Evolutionary conservation across 2,113 vertebrate genomes (phyloP), one percentile per base, ranked within the genome.

Genomic region (Phalacrocorax brasilianus): DNA sequence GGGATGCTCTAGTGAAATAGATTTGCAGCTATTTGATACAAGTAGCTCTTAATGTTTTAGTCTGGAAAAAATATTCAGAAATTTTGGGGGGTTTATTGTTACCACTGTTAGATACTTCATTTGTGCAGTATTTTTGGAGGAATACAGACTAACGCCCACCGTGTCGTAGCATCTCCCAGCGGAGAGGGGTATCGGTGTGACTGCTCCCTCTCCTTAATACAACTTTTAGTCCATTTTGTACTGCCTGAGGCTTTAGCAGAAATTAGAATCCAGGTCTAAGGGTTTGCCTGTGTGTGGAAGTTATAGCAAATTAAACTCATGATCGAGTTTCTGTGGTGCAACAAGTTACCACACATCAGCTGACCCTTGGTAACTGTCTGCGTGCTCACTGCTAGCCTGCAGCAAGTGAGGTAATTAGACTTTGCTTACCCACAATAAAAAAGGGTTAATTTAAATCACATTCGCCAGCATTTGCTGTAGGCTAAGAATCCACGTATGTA

Each of bases 371-470:
- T 85, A 65, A 40, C 86, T 40, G 76, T 40, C 89, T 81, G 93
- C 0, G 50, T 11, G 86, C 89, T 94, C 80, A 0, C 42, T 6
- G 88, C 80, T 95, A 85, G 95, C 96, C 96, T 94, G 84, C 91
- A 96, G 96, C 96, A 23, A 96, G 74, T 6, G 2, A 5, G 77
- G 62, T 88, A 96, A 97, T 97, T 96, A 97, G 95, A 72, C 87
- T 96, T 65, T 88, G 93, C 95, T 97, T 95, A 73, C 87, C 94
- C 95, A 96, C 96, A 97, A 96, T 97, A 96, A 96, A 97, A 96
- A 96, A 96, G 94, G 93, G 94, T 97, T 96, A 96, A 96, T 96
- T 96, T 94, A 91, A 91, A 96, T 96, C 95, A 40, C 91, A n/a
- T 93, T 96, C 8, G 0, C 84, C 21, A 75, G 70, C 77, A 0